Evolutionary conservation across 2,888 invertebrate species (phyloP).

Genomic region (Drosophila incognita): DNA sequence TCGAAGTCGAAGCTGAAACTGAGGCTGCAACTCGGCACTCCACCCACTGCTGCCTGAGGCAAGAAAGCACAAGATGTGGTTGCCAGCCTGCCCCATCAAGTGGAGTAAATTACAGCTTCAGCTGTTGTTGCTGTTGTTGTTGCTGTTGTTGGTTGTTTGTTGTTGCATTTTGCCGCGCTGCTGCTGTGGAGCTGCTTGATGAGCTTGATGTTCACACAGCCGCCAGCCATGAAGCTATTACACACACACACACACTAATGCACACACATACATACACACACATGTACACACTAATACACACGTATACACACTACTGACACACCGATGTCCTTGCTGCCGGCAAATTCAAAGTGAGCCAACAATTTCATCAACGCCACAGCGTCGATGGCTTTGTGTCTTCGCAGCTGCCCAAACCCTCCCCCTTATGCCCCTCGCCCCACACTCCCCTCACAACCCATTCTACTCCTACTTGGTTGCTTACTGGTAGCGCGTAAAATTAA

Average conservation of each 20-base stretch:
- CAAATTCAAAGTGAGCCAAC: conserved; percentile 80
- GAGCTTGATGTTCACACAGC: conserved; percentile 84
- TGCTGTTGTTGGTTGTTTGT: conserved; percentile 41
- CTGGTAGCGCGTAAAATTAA: conserved; percentile 78
- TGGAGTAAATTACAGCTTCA: conserved; percentile 68
- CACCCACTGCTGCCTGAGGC: conserved; percentile 69
- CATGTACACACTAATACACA: conserved; percentile 1
- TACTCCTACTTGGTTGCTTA: conserved; percentile 22
- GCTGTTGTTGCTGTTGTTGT: conserved; percentile 27
- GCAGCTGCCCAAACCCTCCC: conserved; percentile 6
- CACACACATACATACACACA: conserved; percentile 19
- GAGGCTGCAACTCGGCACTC: conserved; percentile 46
- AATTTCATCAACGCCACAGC: conserved; percentile 77
- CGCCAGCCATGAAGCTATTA: conserved; percentile 83
- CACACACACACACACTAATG: conserved; percentile 43
- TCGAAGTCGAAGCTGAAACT: conserved; percentile 10
- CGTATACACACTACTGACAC: background rate
- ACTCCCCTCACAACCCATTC: background rate
- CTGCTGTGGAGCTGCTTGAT: conserved; percentile 60
- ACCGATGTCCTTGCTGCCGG: conserved; percentile 79
- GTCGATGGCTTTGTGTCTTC: conserved; percentile 43
- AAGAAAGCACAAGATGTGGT: conserved; percentile 23
- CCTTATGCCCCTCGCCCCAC: background rate
- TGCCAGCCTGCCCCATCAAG: conserved; percentile 57
- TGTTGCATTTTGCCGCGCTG: conserved; percentile 47